A percentile compares a stretch with the other conserved stretches of the same genome.
phyloP scores from a whole-genome alignment of 2,113 vertebrate genomes.

The Seriola aureovittata region DNA sequence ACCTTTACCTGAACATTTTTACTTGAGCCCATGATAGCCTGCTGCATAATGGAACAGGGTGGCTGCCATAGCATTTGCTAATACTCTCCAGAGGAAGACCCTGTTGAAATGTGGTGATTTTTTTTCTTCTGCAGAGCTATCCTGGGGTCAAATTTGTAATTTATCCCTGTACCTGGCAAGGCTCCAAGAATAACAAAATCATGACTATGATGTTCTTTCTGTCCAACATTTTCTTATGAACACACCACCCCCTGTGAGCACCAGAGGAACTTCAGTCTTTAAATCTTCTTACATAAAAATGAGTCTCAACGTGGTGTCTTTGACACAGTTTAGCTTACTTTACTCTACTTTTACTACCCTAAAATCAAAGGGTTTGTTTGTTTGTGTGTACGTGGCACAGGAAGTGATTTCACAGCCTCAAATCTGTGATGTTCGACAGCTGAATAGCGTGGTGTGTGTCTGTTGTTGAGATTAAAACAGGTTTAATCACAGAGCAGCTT shows the following conservation, averaged over 20 bases:
- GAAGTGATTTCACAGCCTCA: conserved; percentile 26
- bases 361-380: conserved; percentile 16
- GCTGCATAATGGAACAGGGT: not conserved
- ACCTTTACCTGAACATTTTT: not conserved
- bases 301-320: not conserved
- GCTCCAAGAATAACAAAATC: not conserved
- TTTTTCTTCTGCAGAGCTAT: no score
- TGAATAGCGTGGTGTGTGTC: conserved; percentile 27
- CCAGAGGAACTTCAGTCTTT: not conserved
- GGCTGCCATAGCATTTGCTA: not conserved
- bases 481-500: conserved; percentile 76
- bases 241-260: not conserved
- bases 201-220: not conserved
- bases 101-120: not conserved
- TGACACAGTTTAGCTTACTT: conserved; percentile 9
- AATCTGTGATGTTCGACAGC: conserved; percentile 15
- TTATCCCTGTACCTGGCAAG: not conserved
- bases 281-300: not conserved
- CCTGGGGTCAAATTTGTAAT: not conserved
- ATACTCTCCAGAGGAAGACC: not conserved
- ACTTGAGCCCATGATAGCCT: not conserved
- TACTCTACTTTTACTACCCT: not conserved
- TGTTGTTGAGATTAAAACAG: conserved; percentile 69
- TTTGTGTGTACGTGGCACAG: not conserved
- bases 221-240: not conserved